Conservation (phyloP, 2,113 vertebrate species). For the Aphelocoma coerulescens region DNA sequence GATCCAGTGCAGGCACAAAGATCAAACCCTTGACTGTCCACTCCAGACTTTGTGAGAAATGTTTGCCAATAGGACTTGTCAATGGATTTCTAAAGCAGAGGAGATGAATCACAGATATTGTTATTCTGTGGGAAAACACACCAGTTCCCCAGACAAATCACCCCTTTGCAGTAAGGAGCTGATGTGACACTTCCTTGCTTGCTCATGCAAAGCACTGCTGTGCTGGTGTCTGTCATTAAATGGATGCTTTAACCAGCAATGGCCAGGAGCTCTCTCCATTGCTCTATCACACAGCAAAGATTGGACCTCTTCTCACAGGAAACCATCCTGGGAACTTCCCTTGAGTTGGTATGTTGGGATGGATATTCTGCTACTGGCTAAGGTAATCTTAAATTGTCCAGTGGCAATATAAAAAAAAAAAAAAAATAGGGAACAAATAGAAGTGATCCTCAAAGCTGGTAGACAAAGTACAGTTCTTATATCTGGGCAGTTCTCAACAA, state of each 20-base stretch:
- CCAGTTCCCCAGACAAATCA: constrained; percentile 21
- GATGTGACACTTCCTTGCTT: constrained; percentile 13
- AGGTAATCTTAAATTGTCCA: neutral
- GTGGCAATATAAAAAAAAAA: neutral
- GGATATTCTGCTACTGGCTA: neutral
- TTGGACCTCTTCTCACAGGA: neutral
- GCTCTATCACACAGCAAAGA: neutral
- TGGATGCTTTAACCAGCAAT: neutral
- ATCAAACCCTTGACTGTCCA: neutral
- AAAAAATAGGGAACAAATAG: neutral
- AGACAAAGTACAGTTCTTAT: neutral
- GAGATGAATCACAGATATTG: neutral
- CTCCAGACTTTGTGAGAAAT: neutral
- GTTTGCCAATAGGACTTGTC: constrained; percentile 5
- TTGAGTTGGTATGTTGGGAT: neutral
- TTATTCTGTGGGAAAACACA: constrained; percentile 1
- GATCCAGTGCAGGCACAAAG: neutral
- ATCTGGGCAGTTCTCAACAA: neutral
- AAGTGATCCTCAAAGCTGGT: neutral
- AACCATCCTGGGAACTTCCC: neutral
- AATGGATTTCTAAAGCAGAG: neutral
- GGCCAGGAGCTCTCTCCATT: neutral
- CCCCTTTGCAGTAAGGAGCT: neutral
- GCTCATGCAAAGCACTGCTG: neutral
- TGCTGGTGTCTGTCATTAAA: neutral